Percentiles rank a stretch among this genome's conserved stretches.
phyloP scores from a whole-genome alignment of 2,113 vertebrate genomes.

The Periophthalmus modestus region DNA sequence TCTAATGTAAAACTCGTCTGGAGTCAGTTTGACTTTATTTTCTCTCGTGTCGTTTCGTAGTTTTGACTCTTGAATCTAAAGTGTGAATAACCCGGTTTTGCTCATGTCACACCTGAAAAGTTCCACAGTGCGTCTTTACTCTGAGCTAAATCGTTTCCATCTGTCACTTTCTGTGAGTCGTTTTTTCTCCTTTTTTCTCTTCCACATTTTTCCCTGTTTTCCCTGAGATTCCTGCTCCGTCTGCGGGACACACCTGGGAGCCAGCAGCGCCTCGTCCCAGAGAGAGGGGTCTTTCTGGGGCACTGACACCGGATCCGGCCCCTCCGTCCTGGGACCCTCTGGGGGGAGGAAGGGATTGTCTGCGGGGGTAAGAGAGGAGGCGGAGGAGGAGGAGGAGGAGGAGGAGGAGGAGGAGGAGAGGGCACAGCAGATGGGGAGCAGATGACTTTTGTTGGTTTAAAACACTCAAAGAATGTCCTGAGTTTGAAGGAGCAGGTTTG shows the following conservation, averaged over 20 bases:
- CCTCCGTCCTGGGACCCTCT: constrained; percentile 41
- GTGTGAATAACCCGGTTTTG: no score
- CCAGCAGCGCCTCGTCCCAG: constrained; percentile 40
- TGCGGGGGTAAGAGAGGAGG: constrained; percentile 61
- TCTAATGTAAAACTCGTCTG: no score
- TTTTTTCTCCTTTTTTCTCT: neutral
- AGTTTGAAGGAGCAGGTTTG: neutral
- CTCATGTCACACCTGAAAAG: neutral
- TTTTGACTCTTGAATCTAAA: no score
- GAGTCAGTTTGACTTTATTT: no score
- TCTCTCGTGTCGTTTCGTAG: no score
- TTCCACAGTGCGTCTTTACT: neutral
- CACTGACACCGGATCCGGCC: constrained; percentile 67
- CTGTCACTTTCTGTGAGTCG: neutral
- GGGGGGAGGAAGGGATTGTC: constrained; percentile 64
- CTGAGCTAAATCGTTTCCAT: neutral
- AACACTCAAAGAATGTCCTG: constrained; percentile 11
- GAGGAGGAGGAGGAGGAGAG: constrained; percentile 56
- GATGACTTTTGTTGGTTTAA: constrained; percentile 64
- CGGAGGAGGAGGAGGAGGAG: constrained; percentile 56
- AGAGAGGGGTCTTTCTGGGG: constrained; percentile 63
- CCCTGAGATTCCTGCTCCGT: constrained; percentile 12
- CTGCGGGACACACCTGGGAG: constrained; percentile 29
- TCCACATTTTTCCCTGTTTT: neutral
- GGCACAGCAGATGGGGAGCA: constrained; percentile 67